phyloP scores from a whole-genome alignment of 2,113 vertebrate genomes.

The Rhagologus leucostigma region DNA sequence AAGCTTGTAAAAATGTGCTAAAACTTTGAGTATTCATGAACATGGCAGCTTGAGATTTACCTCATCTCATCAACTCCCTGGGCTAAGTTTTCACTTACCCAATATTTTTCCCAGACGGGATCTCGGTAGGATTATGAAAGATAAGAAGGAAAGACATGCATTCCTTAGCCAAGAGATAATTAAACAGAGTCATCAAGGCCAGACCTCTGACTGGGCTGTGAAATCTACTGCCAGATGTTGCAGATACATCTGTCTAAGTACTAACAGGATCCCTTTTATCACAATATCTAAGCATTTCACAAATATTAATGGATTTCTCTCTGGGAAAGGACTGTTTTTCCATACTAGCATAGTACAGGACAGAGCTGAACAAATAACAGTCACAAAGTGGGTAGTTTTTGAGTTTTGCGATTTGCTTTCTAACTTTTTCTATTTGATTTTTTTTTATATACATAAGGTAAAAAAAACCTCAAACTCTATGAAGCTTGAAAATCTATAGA shows the following conservation, averaged over 20 bases:
- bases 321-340: neutral
- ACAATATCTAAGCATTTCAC: neutral
- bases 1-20: slow-evolving; percentile 55
- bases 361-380: neutral
- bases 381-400: neutral
- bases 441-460: neutral
- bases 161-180: slow-evolving; percentile 54
- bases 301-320: slow-evolving; percentile 21
- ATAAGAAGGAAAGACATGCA: slow-evolving; percentile 21
- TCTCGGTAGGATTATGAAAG: slow-evolving; percentile 23
- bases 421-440: neutral
- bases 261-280: slow-evolving; percentile 40
- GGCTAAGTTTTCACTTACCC: slow-evolving; percentile 27
- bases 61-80: slow-evolving; percentile 51
- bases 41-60: slow-evolving; percentile 56
- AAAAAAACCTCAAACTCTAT: neutral
- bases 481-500: neutral
- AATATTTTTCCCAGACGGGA: slow-evolving; percentile 16
- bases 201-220: slow-evolving; percentile 60
- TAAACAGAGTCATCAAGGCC: slow-evolving; percentile 61
- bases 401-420: neutral
- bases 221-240: slow-evolving; percentile 59
- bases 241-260: slow-evolving; percentile 57
- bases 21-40: slow-evolving; percentile 39
- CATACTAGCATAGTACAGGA: neutral